These are phyloP conservation scores for Proteles cristata DNA, from an alignment of 2,113 vertebrate genomes.

Conservation along the genomic window DNA sequence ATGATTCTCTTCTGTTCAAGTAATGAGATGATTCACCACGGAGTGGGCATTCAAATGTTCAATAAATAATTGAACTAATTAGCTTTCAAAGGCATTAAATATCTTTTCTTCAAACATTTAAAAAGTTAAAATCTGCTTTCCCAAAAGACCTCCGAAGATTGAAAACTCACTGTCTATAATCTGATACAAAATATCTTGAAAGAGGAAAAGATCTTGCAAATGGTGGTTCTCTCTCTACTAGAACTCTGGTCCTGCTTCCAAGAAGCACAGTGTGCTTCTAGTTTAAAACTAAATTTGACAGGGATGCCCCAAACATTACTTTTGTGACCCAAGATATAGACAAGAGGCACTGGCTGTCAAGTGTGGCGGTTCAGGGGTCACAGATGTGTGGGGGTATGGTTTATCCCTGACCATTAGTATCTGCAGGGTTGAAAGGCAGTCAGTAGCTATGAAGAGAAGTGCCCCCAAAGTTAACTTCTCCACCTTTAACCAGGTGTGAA, in stretches of 20 bases:
- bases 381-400: background rate
- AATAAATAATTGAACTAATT: background rate
- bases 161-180: background rate
- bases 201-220: background rate
- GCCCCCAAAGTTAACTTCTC: background rate
- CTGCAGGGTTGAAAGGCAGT: background rate
- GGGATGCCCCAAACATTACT: background rate
- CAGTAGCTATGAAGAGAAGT: background rate
- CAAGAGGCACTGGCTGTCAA: background rate
- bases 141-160: background rate
- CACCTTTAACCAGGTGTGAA: background rate
- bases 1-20: background rate
- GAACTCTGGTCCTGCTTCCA: background rate
- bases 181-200: background rate
- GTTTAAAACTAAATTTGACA: background rate
- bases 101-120: background rate
- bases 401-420: too few relatives aligned
- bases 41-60: background rate
- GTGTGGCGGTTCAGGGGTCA: background rate
- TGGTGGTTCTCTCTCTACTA: background rate
- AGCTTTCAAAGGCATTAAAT: background rate
- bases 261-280: background rate
- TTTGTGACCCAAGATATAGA: background rate
- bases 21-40: background rate
- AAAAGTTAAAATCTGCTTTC: slow-evolving; percentile 4